These are phyloP conservation scores for Loriculus beryllinus DNA, from an alignment of 2,797 vertebrate species.

Conservation along the genomic window DNA sequence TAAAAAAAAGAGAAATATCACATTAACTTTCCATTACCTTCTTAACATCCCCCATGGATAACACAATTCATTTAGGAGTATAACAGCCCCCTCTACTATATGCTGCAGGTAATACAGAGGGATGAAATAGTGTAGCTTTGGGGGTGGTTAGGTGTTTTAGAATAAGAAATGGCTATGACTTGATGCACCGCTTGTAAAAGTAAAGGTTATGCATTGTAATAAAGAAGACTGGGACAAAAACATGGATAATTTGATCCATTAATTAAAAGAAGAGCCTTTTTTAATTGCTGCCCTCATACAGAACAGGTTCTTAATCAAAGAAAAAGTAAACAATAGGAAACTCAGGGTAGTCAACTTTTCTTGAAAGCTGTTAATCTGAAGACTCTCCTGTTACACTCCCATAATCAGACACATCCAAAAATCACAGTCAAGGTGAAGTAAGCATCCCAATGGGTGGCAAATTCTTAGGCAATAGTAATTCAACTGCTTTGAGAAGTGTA, in stretches of 20 bases:
- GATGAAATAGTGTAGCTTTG: conserved; percentile 2
- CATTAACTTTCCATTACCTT: conserved; percentile 56
- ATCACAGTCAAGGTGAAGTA: background rate
- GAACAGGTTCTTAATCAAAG: background rate
- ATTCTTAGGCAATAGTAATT: background rate
- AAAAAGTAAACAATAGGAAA: background rate
- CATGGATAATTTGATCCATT: background rate
- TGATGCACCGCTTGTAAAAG: background rate
- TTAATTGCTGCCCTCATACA: background rate
- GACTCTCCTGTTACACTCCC: background rate
- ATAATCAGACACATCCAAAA: background rate
- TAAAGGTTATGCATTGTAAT: conserved; percentile 30
- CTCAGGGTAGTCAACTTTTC: background rate
- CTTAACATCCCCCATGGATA: conserved; percentile 1
- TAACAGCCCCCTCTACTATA: background rate
- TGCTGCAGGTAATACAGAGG: background rate
- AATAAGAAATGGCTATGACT: background rate
- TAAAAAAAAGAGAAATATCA: conserved; percentile 37
- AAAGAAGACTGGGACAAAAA: background rate
- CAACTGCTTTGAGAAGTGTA: background rate
- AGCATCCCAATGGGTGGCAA: background rate
- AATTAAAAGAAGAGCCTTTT: conserved; percentile 11
- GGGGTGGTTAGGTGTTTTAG: background rate
- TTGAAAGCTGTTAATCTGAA: background rate
- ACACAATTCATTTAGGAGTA: background rate